Conservation (phyloP, 2,797 vertebrate species). For the Sternarchorhynchus goeldii region DNA sequence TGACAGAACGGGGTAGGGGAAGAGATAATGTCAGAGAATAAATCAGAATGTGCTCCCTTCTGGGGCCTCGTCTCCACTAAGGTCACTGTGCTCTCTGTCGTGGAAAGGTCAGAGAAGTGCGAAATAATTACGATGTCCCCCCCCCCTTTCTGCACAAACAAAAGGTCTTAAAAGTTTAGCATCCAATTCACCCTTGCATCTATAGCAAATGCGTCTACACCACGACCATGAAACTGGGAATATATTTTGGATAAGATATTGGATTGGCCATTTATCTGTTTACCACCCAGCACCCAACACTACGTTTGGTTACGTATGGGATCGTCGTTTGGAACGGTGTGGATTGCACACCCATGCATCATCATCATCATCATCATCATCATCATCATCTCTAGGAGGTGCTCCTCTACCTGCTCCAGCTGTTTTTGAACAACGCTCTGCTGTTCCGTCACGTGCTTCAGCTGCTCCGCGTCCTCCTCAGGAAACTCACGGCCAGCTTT, state of each 20-base stretch:
- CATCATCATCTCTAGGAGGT: neutral
- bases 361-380: no score
- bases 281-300: no score
- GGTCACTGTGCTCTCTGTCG: conserved; percentile 22
- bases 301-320: no score
- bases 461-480: conserved; percentile 90
- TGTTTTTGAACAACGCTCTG: conserved; percentile 93
- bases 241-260: no score
- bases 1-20: conserved; percentile 12
- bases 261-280: no score
- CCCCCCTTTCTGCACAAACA: neutral
- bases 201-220: neutral
- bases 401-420: conserved; percentile 87
- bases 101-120: conserved; percentile 45
- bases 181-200: neutral
- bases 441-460: conserved; percentile 89
- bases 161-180: conserved; percentile 26
- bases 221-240: neutral
- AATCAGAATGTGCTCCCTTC: conserved; percentile 25
- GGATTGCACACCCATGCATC: no score
- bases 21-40: conserved; percentile 46
- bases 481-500: conserved; percentile 88
- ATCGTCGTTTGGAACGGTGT: no score
- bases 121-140: conserved; percentile 38
- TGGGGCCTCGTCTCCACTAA: conserved; percentile 16